Base-by-base conservation (phyloP, 2,797 vertebrate species). In the Pipistrellus nathusii region DNA sequence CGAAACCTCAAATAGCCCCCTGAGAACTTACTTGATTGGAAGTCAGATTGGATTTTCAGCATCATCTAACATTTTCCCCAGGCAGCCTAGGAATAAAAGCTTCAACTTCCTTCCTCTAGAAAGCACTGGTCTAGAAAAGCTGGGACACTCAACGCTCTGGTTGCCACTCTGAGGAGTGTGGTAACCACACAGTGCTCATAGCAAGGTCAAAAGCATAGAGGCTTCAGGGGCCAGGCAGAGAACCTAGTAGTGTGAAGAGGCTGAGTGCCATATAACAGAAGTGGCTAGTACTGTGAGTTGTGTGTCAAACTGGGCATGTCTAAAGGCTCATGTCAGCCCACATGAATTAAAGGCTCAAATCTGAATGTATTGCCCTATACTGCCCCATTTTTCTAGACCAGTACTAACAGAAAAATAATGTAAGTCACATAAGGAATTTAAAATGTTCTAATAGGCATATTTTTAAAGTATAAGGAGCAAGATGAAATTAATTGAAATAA, bases 401-500 rank as follows among this genome's bases (percentile, higher is more conserved):
- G 11, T 76, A 10, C 38, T 87, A 69, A 73, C 0, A 73, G 35
- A 83, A 64, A 81, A 23, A 35, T 12, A 90, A 71, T 23, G 27
- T 10, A 53, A 57, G 6, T 69, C 62, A 77, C 8, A 4, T 51
- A 86, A 85, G 46, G 10, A 73, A 91, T 78, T 82, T 77, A 53
- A 88, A 48, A 6, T 25, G 10, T 57, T 77, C 68, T 89, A 46
- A 25, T 14, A 81, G 38, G 6, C 20, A 46, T 11, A 55, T 69
- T 88, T 77, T 41, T 84, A 82, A 96, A 71, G 35, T 51, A 14
- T 88, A 32, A 77, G 17, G 46, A 85, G 30, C 66, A 88, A 57
- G 30, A 62, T 68, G 11, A 83, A 75, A 92, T 92, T 85, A 90
- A 85, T 51, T 92, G 80, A 80, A 84, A n/a, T 55, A 72, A 84